Conservation (phyloP, 2,888 invertebrate genomes). For the Diogma glabrata region DNA sequence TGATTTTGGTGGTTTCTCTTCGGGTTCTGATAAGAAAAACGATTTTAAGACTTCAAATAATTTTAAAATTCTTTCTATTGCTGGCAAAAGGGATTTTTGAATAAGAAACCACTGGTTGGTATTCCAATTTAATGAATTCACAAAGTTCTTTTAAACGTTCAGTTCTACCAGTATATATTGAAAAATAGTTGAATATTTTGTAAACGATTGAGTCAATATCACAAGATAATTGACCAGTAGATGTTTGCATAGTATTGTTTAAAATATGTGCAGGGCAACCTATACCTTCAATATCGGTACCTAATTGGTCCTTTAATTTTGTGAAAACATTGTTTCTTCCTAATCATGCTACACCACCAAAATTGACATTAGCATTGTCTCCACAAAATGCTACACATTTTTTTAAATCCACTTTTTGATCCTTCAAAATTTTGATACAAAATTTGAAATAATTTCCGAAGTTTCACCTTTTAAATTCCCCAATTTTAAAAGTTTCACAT, state of each 20-base stretch:
- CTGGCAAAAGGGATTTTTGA: no score
- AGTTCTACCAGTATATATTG: neutral
- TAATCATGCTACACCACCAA: no score
- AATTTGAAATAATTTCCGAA: slow-evolving; percentile 1
- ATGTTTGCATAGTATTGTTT: slow-evolving; percentile 2
- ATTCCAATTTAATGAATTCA: neutral
- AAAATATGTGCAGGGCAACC: neutral
- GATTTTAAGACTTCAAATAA: neutral
- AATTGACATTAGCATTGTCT: slow-evolving; percentile 14
- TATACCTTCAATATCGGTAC: neutral
- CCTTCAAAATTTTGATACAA: neutral
- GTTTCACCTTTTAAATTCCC: slow-evolving; percentile 3
- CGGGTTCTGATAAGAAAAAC: no score
- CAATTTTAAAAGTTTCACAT: slow-evolving; percentile 9
- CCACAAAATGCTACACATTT: slow-evolving; percentile 13
- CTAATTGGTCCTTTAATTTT: no score
- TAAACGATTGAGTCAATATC: no score
- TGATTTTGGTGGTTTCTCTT: slow-evolving; percentile 5
- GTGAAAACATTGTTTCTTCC: no score
- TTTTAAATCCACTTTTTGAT: slow-evolving; percentile 6
- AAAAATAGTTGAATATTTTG: neutral
- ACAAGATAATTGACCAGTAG: slow-evolving; percentile 1
- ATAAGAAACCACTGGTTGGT: no score
- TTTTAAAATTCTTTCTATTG: no score
- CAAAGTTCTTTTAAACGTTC: neutral